Evolutionary conservation across 2,113 vertebrate genomes (phyloP).

Genomic region (Pollachius pollachius): DNA sequence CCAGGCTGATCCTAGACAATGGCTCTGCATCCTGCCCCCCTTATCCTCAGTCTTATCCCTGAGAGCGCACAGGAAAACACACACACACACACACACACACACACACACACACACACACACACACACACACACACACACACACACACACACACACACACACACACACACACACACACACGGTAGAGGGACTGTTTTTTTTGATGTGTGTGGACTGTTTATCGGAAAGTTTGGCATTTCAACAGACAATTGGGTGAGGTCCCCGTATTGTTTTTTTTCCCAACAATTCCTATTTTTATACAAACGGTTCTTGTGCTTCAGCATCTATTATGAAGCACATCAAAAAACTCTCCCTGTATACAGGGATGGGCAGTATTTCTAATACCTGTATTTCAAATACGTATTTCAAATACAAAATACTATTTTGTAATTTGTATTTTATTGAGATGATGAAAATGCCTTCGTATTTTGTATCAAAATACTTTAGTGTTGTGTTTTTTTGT

Average conservation of each 20-base stretch:
- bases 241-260: background rate
- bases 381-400: no score
- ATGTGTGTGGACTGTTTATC: background rate
- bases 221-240: background rate
- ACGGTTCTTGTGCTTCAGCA: background rate
- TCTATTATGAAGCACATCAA: background rate
- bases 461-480: no score
- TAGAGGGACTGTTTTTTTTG: background rate
- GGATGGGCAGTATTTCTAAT: no score
- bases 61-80: slow-evolving; percentile 58
- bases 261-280: background rate
- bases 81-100: no score
- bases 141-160: no score
- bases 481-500: no score
- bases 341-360: background rate
- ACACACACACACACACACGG: no score
- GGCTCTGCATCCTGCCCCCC: slow-evolving; percentile 32
- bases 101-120: no score
- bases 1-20: slow-evolving; percentile 57
- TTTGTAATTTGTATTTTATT: no score
- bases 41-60: slow-evolving; percentile 40
- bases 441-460: no score
- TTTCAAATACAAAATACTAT: no score
- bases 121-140: no score
- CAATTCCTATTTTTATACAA: background rate